phyloP scores from a whole-genome alignment of 1,140 invertebrate genomes.

The Nautilus pompilius region DNA sequence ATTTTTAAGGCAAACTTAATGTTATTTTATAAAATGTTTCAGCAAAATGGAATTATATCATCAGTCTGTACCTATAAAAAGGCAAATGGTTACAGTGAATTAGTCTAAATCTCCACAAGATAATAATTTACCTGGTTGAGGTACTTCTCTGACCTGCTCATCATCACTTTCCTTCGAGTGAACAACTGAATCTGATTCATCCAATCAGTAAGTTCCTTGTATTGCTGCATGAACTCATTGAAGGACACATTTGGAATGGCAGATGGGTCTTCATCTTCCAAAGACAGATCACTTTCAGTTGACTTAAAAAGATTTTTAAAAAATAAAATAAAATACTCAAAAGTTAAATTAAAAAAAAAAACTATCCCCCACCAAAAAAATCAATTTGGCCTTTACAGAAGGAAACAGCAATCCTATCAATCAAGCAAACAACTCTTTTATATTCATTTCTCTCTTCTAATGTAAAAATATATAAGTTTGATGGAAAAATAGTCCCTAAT shows the following conservation, averaged over 20 bases:
- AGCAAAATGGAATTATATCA: no score
- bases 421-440: no score
- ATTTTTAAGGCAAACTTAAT: no score
- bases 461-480: background rate
- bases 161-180: constrained; percentile 28
- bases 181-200: constrained; percentile 67
- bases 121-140: constrained; percentile 52
- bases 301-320: constrained; percentile 59
- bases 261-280: constrained; percentile 59
- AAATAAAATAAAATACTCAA: constrained; percentile 1
- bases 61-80: no score
- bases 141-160: constrained; percentile 47
- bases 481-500: background rate
- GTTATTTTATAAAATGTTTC: no score
- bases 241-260: constrained; percentile 65
- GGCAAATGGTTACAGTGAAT: no score
- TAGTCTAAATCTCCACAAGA: no score
- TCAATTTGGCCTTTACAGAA: background rate
- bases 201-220: constrained; percentile 77
- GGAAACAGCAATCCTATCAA: no score
- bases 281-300: constrained; percentile 72
- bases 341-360: background rate
- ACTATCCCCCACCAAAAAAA: background rate
- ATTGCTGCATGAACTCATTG: constrained; percentile 74
- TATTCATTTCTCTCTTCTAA: no score